Evolutionary conservation across 2,888 invertebrate genomes (phyloP).

Genomic region (Spialia ferax): DNA sequence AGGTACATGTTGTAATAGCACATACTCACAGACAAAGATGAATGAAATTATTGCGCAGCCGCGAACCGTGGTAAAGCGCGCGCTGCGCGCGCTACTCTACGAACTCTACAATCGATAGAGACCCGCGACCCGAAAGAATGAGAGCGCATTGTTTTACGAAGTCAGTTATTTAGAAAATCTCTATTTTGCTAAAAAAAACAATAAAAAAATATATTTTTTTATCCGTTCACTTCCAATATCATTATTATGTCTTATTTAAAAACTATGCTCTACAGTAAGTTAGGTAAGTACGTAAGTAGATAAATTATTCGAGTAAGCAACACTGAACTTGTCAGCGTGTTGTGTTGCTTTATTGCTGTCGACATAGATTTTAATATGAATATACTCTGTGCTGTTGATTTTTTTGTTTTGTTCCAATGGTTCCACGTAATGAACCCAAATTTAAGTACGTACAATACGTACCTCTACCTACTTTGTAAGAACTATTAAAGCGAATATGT

Average conservation of each 20-base stretch:
- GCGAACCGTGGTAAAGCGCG: neutral
- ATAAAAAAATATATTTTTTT: too few relatives aligned
- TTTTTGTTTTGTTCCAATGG: neutral
- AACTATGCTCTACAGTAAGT: neutral
- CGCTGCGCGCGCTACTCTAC: neutral
- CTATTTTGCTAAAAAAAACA: neutral
- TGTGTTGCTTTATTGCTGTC: neutral
- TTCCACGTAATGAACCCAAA: too few relatives aligned
- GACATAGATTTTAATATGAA: too few relatives aligned
- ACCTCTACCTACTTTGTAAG: too few relatives aligned
- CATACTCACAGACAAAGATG: conserved; percentile 28
- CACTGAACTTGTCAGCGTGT: conserved; percentile 11
- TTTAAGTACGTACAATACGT: too few relatives aligned
- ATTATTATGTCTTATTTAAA: neutral
- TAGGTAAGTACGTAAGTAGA: too few relatives aligned
- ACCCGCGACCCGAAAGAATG: neutral
- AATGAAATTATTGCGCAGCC: conserved; percentile 35
- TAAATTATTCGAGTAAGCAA: neutral
- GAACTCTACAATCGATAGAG: conserved; percentile 26
- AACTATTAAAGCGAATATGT: too few relatives aligned
- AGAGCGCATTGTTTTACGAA: neutral
- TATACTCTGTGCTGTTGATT: neutral
- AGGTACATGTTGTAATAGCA: neutral
- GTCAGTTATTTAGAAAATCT: neutral
- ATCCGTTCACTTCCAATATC: neutral